Evolutionary conservation across 2,113 vertebrate genomes (phyloP).

Genomic region (Nansenia antarctica): DNA sequence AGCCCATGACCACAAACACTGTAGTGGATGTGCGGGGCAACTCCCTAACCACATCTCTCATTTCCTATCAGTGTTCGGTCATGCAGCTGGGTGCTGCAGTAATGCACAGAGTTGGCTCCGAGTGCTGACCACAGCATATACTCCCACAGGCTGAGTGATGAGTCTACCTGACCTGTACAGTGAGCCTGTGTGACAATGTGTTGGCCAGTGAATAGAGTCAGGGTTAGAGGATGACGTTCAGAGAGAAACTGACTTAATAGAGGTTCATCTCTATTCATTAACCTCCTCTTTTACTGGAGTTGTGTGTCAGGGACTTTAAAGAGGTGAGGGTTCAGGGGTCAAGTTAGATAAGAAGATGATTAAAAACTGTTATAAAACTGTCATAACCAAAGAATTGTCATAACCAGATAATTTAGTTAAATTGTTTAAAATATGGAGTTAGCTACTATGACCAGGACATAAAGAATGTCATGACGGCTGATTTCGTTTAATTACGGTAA

Average conservation of each 20-base stretch:
- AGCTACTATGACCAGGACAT: background rate
- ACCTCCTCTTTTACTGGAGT: no score
- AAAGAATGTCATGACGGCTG: background rate
- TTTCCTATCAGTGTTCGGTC: background rate
- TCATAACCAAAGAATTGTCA: slow-evolving; percentile 9
- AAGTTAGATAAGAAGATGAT: slow-evolving; percentile 9
- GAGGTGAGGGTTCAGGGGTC: background rate
- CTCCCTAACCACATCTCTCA: background rate
- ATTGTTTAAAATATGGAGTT: no score
- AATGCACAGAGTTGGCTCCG: background rate
- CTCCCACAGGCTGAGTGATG: background rate
- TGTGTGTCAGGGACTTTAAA: background rate
- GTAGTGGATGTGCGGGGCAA: background rate
- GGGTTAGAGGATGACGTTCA: slow-evolving; percentile 43
- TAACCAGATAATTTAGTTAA: no score
- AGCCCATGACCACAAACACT: slow-evolving; percentile 5
- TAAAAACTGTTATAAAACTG: slow-evolving; percentile 33
- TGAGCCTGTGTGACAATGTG: slow-evolving; percentile 8
- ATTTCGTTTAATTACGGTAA: slow-evolving; percentile 21
- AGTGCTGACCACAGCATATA: background rate
- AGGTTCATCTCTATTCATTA: no score
- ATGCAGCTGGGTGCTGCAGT: background rate
- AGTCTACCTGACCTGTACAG: background rate
- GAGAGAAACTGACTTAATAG: no score
- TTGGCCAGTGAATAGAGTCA: background rate